phyloP scores from a whole-genome alignment of 2,797 vertebrate species.

The Halcyon badia region DNA sequence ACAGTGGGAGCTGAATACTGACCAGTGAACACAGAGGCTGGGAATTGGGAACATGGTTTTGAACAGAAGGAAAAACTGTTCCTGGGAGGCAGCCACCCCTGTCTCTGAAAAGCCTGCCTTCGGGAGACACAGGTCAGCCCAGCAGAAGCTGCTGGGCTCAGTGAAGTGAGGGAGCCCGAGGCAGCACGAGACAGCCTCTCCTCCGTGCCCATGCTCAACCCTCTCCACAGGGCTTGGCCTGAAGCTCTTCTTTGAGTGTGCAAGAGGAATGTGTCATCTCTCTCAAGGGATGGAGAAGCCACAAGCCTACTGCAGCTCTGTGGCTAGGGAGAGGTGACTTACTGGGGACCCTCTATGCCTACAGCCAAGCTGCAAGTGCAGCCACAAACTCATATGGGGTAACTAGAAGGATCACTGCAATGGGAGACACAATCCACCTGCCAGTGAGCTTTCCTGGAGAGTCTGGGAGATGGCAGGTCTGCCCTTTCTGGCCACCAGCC shows the following conservation, averaged over 20 bases:
- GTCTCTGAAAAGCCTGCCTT: neutral
- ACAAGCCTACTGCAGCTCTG: neutral
- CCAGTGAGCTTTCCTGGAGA: neutral
- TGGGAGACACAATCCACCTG: neutral
- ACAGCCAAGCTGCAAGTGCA: neutral
- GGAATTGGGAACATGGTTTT: neutral
- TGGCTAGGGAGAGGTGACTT: accelerated
- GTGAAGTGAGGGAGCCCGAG: neutral
- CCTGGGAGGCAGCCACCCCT: neutral
- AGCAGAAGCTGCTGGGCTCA: neutral
- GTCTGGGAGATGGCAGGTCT: neutral
- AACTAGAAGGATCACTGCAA: neutral
- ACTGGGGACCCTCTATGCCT: neutral
- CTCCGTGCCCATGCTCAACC: neutral
- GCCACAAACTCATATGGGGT: accelerated
- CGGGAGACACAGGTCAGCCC: neutral
- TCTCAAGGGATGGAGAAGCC: neutral
- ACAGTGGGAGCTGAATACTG: neutral
- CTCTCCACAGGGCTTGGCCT: neutral
- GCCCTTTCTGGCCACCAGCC: neutral
- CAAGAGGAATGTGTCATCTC: neutral
- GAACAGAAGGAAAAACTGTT: neutral
- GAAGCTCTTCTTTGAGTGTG: neutral
- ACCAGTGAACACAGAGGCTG: neutral
- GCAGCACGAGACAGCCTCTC: neutral